phyloP scores from a whole-genome alignment of 2,888 invertebrate genomes.

The Ophion obscuratus region DNA sequence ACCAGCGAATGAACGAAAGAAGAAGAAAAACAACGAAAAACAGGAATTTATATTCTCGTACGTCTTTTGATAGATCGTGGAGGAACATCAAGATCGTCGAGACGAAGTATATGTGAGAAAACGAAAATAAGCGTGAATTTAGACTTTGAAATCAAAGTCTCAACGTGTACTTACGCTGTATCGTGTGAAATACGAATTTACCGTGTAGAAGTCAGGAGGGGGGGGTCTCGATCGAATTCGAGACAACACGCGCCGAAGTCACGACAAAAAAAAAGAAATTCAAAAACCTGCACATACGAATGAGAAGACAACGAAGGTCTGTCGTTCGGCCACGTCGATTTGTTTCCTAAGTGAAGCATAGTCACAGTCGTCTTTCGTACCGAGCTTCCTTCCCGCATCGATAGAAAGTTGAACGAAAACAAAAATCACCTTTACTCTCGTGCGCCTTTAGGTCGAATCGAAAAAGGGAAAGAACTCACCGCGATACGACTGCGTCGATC shows the following conservation, averaged over 20 bases:
- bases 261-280: conserved; percentile 13
- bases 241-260: neutral
- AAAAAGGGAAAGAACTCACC: neutral
- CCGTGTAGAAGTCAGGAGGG: neutral
- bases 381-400: neutral
- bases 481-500: conserved; percentile 52
- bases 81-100: neutral
- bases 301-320: neutral
- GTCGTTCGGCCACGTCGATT: conserved; percentile 44
- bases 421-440: neutral
- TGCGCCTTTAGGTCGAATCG: neutral
- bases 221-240: conserved; percentile 15
- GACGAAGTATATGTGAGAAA: neutral
- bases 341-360: conserved; percentile 56
- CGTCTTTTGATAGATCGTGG: no score
- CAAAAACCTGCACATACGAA: conserved; percentile 5
- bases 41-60: no score
- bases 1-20: neutral
- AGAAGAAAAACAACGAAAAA: neutral
- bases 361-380: conserved; percentile 24
- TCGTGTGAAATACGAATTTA: conserved; percentile 60
- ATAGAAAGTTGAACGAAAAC: neutral
- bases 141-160: conserved; percentile 21
- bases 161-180: conserved; percentile 59
- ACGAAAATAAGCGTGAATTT: neutral